Evolutionary conservation across 1,140 invertebrate species (phyloP), one percentile per base, ranked within the genome.

Genomic region (Drosophila guanche): DNA sequence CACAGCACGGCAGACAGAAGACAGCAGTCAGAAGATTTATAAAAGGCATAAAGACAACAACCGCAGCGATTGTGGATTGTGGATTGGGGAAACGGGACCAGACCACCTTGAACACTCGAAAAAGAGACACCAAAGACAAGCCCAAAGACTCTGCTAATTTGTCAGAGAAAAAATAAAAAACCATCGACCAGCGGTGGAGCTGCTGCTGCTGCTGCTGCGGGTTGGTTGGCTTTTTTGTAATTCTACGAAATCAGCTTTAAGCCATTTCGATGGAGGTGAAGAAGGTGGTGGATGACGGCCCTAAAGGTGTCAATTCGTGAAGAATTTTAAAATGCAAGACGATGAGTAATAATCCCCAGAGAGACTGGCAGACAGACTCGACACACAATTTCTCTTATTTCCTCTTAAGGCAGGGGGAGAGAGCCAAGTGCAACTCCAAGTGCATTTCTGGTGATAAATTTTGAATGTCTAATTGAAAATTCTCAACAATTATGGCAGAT

Each of bases 231-330:
- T n/a, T n/a, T 59, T 73, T 75, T 75, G 81, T 85, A 85, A 85
- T 85, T 85, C 83, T 81, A 86, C 77, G 83, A 85, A 85, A 85
- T 86, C 77, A 62, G 73, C 81, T 86, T 86, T 86, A 51, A 56
- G 54, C 50, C 70, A 61, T 71, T 61, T 56, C 48, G 56, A 22
- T 25, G 68, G 16, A 2, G 29, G 7, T 2, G 8, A 3, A 33
- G 29, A 8, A 33, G 5, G 5, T 27, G 29, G 29, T 33, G 29
- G 29, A 12, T 1, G 16, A 20, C 40, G 33, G 12, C 33, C 41
- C 37, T 73, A 85, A 78, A 85, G 81, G 81, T 85, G 81, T 86
- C 81, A 85, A 85, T 85, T 77, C 81, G 81, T 74, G 63, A 80
- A 85, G 81, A 86, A 74, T 86, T 83, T 66, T 63, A 78, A 83